These are phyloP conservation scores for Mastacembelus armatus DNA, from an alignment of 2,797 vertebrate genomes.

Conservation along the genomic window DNA sequence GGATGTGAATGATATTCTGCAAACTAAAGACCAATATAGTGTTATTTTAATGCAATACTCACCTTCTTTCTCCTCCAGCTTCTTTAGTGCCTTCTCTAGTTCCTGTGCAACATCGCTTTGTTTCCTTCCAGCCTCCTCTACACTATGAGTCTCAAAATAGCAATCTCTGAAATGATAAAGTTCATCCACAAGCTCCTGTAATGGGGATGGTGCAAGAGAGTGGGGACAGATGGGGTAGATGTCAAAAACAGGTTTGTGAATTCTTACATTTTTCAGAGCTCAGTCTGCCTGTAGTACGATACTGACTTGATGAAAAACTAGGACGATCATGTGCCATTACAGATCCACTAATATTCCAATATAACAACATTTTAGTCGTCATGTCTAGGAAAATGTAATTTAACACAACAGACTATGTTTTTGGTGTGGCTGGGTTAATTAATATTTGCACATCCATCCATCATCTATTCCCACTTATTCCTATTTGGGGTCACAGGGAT, in stretches of 20 bases:
- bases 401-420: not conserved
- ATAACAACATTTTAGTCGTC: not conserved
- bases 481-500: too few species aligned
- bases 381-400: too few species aligned
- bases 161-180: constrained; percentile 89
- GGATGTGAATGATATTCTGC: not conserved
- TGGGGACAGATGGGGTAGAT: too few species aligned
- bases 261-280: not conserved
- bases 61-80: constrained; percentile 87
- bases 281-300: not conserved
- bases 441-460: too few species aligned
- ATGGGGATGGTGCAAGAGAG: not conserved
- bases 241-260: not conserved
- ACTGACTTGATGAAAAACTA: not conserved
- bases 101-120: constrained; percentile 84
- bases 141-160: constrained; percentile 89
- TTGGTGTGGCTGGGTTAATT: not conserved
- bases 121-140: constrained; percentile 88
- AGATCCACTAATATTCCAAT: not conserved
- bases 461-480: too few species aligned
- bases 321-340: too few species aligned
- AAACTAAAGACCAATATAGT: not conserved
- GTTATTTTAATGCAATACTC: not conserved
- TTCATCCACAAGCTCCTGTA: constrained; percentile 88
- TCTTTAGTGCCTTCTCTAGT: constrained; percentile 83